Evolutionary conservation across 2,797 vertebrate species (phyloP), one percentile per base, ranked within the genome.

Genomic region (Parauchenoglanis ngamensis): DNA sequence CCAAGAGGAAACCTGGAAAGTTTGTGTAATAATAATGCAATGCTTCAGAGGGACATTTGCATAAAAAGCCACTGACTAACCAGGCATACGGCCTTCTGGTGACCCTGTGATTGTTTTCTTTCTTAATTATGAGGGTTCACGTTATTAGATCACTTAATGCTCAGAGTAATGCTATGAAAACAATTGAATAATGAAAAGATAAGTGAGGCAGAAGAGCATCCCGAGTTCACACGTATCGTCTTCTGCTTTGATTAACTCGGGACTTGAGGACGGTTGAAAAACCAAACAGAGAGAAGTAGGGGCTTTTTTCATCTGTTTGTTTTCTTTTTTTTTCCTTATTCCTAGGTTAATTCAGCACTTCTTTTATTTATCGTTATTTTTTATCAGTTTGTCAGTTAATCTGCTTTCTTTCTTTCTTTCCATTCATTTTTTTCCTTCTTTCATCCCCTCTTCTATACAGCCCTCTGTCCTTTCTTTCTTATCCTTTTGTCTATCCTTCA

Each of bases 141-240:
- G 67, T 77, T 87, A 82, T 87, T 85, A 89, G 78, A 89, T 78
- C 83, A 83, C 72, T 87, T 83, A 49, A 85, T 83, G 78, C 63
- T 68, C n/a, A 54, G 46, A 79, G 78, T 61, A 81, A 77, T 59
- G 57, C 59, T 49, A 63, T 35, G 40, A 35, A 70, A 84, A 81
- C 70, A 68, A 59, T 2, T 6, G 17, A 40, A 28, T 12, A 59
- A 79, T 15, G 28, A 49, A 73, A 72, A 28, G 28, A 52, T 46
- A 84, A 54, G 46, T 73, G 70, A 65, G 59, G 68, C 31, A 46
- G 4, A 40, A 61, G 59, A 83, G 87, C 44, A 81, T 7, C 57
- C 28, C 11, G 65, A 44, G 77, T 85, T 68, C 59, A 65, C 0
- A 7, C 59, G 6, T 17, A 56, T 56, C 76, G 17, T 68, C 72